A percentile compares a stretch with the other conserved stretches of the same genome.
phyloP scores from a whole-genome alignment of 2,797 vertebrate species.

The Enteromius viviparus region DNA sequence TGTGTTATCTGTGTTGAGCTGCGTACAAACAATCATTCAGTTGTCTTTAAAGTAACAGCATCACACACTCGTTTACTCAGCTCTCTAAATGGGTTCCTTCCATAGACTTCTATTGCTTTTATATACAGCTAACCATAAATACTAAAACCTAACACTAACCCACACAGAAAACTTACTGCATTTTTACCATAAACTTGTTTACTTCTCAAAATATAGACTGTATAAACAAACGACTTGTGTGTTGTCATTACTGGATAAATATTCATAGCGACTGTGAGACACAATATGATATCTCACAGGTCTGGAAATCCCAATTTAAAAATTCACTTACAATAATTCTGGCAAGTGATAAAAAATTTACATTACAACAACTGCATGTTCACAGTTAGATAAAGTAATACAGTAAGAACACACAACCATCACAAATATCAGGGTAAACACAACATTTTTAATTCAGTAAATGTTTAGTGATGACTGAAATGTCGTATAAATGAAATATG shows the following conservation, averaged over 20 bases:
- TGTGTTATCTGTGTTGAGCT: slow-evolving; percentile 32
- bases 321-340: not conserved
- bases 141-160: not conserved
- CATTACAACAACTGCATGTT: not conserved
- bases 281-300: not conserved
- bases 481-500: too few relatives aligned
- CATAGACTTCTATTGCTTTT: not conserved
- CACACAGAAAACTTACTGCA: not conserved
- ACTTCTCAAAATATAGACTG: not conserved
- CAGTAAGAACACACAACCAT: too few relatives aligned
- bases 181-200: not conserved
- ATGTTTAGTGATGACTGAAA: not conserved
- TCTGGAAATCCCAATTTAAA: not conserved
- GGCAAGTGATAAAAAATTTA: not conserved
- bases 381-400: not conserved
- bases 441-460: not conserved
- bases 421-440: too few relatives aligned
- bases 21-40: slow-evolving; percentile 9
- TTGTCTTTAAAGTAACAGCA: slow-evolving; percentile 24
- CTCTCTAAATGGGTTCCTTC: not conserved
- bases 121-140: not conserved
- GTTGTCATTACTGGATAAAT: not conserved
- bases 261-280: not conserved
- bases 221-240: not conserved
- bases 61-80: slow-evolving; percentile 25